Evolutionary conservation across 2,888 invertebrate genomes (phyloP).

Genomic region (Sminthurinus aureus): DNA sequence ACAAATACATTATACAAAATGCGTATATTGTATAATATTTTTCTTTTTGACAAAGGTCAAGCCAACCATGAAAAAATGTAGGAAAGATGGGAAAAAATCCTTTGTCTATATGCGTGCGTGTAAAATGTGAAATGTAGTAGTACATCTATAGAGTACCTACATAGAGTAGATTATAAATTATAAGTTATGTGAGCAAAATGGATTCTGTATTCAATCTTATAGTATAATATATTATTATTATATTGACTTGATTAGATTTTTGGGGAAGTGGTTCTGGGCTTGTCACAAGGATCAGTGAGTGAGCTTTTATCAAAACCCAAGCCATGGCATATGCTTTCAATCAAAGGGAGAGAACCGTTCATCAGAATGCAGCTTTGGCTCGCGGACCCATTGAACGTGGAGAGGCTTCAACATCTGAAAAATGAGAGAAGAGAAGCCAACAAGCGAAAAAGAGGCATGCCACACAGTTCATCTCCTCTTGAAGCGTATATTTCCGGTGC

Average conservation of each 20-base stretch:
- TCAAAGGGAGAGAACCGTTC: constrained; percentile 96
- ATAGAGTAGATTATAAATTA: too few species aligned
- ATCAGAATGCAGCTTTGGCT: constrained; percentile 97
- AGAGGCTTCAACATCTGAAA: constrained; percentile 88
- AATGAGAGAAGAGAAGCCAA: constrained; percentile 91
- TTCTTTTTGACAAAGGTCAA: too few species aligned
- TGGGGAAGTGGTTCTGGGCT: constrained; percentile 94
- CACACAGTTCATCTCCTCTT: constrained; percentile 56
- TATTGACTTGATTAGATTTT: constrained; percentile 72
- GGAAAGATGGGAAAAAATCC: too few species aligned
- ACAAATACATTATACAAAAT: too few species aligned
- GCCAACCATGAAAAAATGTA: too few species aligned
- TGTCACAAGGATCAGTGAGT: constrained; percentile 96
- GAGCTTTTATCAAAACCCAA: constrained; percentile 97
- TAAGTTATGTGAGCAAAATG: too few species aligned
- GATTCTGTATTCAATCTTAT: too few species aligned
- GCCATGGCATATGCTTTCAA: constrained; percentile 98
- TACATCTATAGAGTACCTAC: too few species aligned
- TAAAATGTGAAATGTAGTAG: too few species aligned
- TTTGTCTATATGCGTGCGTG: too few species aligned
- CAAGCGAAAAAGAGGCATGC: constrained; percentile 75
- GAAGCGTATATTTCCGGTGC: constrained; percentile 59
- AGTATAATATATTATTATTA: constrained; percentile 57
- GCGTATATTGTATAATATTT: too few species aligned
- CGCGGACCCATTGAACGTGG: constrained; percentile 87